phyloP scores from a whole-genome alignment of 2,888 invertebrate genomes.

The Eupithecia inturbata region DNA sequence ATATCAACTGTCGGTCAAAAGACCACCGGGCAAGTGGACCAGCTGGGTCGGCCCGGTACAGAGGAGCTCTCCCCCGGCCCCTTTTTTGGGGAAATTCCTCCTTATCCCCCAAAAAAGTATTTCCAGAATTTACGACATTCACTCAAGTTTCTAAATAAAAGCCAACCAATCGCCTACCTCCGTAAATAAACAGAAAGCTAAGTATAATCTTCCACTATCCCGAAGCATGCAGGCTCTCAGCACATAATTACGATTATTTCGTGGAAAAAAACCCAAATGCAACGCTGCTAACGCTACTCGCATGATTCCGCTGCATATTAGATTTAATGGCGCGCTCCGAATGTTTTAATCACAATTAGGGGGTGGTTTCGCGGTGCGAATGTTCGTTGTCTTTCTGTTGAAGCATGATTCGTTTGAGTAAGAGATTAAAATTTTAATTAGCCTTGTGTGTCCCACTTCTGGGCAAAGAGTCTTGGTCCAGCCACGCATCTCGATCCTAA shows the following conservation, averaged over 20 bases:
- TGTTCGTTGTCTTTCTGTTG: slow-evolving; percentile 15
- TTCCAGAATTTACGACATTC: background rate
- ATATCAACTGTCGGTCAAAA: no score
- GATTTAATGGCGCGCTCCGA: slow-evolving; percentile 77
- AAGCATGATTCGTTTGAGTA: background rate
- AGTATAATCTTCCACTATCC: slow-evolving; percentile 2
- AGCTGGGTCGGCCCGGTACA: no score
- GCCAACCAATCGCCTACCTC: background rate
- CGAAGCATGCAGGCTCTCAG: slow-evolving; percentile 21
- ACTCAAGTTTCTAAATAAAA: background rate
- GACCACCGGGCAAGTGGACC: no score
- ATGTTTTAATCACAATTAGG: slow-evolving; percentile 75
- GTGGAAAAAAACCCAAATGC: slow-evolving; percentile 63
- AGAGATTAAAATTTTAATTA: background rate
- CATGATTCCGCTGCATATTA: slow-evolving; percentile 78
- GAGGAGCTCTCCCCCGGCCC: no score
- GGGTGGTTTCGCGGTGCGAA: slow-evolving; percentile 38
- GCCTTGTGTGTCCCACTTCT: background rate
- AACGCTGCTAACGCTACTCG: slow-evolving; percentile 49
- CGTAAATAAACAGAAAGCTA: background rate
- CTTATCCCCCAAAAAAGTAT: no score
- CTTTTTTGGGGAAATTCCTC: no score
- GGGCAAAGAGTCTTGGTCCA: no score
- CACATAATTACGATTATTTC: slow-evolving; percentile 64
- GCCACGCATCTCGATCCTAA: background rate